Base-by-base conservation (phyloP, 2,888 invertebrate genomes). In the Melanostoma scalare region DNA sequence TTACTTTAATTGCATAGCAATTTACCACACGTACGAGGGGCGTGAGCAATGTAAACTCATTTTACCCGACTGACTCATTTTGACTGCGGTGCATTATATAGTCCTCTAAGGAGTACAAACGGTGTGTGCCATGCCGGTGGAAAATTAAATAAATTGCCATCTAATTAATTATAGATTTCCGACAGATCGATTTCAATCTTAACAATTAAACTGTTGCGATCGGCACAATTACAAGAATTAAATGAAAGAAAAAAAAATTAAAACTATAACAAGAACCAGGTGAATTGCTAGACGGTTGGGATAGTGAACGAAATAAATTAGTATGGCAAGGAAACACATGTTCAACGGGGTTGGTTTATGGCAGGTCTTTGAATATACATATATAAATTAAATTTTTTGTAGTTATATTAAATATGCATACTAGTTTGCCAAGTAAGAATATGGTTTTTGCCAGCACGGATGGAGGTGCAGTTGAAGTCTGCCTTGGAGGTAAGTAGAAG, bases 91-190 rank as follows among this genome's bases (percentile, higher is more conserved):
- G 53, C 56, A 42, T 65, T 38, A 80, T 60, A 44, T 53, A 69
- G 63, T 74, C 82, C 73, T 65, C 69, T 79, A 77, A 68, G 77
- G 77, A 68, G 79, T 68, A 55, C 74, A 65, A 75, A 50, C 53
- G 42, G 50, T 74, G 36, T 56, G 56, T 68, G 55, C 55, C 58
- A 60, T 72, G 36, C 8, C 9, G 42, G 3, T 3, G 60, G 50
- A 55, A 71, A 74, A 84, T 20, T 20, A 20, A 20, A 20, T 84
- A 78, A 78, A 84, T 82, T 84, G 69, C 63, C 65, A 78, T 69
- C 73, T 84, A 79, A 74, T 82, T 82, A 73, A 82, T 78, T 78
- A 65, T 69, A 71, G 74, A 84, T 79, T 84, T 84, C 79, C 79
- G 84, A 79, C 74, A 79, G 84, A 75, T 79, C 61, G 53, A 52